Conservation (phyloP, 1,140 invertebrate genomes). For the Myzus persicae region DNA sequence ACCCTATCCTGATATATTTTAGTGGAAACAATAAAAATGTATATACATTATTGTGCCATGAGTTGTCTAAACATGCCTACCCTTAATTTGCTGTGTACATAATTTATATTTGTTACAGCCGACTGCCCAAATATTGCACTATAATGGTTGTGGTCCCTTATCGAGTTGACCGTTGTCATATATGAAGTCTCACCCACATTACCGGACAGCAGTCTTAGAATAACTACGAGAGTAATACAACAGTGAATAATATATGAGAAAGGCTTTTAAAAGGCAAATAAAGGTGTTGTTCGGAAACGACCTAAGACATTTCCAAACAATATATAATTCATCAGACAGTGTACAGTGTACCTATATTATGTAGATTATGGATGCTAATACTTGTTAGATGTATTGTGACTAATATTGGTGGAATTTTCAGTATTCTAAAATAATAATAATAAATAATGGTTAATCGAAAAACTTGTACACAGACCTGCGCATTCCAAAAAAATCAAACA, state of each 20-base stretch:
- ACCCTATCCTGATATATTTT: background rate
- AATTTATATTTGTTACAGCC: background rate
- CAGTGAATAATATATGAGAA: background rate
- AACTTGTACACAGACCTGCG: background rate
- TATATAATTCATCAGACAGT: background rate
- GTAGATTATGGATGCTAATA: background rate
- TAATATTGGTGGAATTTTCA: background rate
- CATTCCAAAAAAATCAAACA: too few species aligned
- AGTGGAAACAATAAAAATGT: slow-evolving; percentile 4
- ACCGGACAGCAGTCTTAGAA: background rate
- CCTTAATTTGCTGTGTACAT: background rate
- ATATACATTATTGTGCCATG: background rate
- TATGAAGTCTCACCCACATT: background rate
- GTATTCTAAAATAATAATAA: too few species aligned
- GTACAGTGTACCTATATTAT: background rate
- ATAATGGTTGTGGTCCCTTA: background rate
- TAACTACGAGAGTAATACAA: background rate
- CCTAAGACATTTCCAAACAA: background rate
- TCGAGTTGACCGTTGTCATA: background rate
- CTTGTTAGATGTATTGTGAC: background rate
- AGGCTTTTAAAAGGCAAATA: background rate
- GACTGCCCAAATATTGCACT: background rate
- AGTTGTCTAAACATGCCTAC: background rate
- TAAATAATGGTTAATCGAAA: background rate
- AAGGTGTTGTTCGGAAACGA: background rate